Base-by-base conservation (phyloP, 2,888 invertebrate genomes). In the Lordiphosa andalusiaca region DNA sequence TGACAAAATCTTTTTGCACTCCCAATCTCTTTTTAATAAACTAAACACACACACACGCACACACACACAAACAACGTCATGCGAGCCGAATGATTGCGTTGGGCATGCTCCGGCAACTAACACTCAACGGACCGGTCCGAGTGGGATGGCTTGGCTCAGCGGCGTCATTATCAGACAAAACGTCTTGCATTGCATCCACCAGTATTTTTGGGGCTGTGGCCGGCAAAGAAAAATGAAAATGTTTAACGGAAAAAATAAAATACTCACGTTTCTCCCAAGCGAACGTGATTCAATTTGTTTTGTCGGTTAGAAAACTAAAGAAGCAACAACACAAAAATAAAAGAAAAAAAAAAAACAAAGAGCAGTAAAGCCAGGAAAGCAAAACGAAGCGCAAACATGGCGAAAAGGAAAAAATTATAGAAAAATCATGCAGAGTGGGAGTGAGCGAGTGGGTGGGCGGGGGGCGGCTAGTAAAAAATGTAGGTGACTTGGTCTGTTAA, bases 261-360 rank as follows among this genome's bases (percentile, higher is more conserved):
- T 75, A 77, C 84, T 83, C 86, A 85, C 86, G 86, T 86, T 86
- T 71, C 71, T 73, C 71, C 72, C 69, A 65, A 52, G 80, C 84
- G 86, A 80, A 86, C 86, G 84, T 84, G 84, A 84, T 85, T 85
- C 86, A 86, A 84, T 84, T 84, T 84, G 84, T 81, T 84, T 86
- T 80, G 80, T 80, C 75, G 80, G 84, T 78, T 82, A 75, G 80
- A 73, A 80, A 83, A 84, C 84, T 84, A 78, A 82, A 41, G 42
- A 50, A 59, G 36, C 47, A 46, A 42, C 39, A 63, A 55, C 55
- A 56, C 67, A 63, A 57, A 56, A n/a, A n/a, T n/a, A n/a, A n/a
- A n/a, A n/a, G n/a, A n/a, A 56, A 69, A 62, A 16, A 53, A 70
- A 65, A 57, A 56, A 53, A 69, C 64, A 16, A 53, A 40, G 13